Conservation (phyloP, 2,797 vertebrate species). For the Sebastes hubbsi region DNA sequence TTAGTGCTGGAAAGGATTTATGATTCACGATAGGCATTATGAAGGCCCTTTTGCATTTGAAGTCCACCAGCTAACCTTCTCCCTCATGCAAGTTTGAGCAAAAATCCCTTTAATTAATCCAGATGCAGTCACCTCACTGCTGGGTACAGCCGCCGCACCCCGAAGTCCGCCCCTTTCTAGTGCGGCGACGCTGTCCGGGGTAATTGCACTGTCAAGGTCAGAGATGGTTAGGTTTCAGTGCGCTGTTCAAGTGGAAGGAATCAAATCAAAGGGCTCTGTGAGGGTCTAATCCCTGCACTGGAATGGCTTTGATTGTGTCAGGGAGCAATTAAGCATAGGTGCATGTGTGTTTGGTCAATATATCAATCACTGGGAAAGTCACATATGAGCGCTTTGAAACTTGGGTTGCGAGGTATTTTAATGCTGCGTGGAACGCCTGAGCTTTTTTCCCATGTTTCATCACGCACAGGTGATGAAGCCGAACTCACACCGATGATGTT, state of each 20-base stretch:
- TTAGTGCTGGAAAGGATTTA: not conserved
- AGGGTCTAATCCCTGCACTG: conserved; percentile 59
- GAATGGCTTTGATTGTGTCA: conserved; percentile 72
- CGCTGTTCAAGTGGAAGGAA: conserved; percentile 67
- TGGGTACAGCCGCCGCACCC: conserved; percentile 45
- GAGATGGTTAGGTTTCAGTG: conserved; percentile 61
- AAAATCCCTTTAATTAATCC: conserved; percentile 65
- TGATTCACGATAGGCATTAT: conserved; percentile 26
- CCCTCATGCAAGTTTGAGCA: conserved; percentile 47
- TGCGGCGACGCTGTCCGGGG: conserved; percentile 12
- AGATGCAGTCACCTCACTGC: conserved; percentile 49
- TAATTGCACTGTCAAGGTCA: conserved; percentile 70
- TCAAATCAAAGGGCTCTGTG: conserved; percentile 64
- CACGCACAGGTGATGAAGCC: conserved; percentile 10
- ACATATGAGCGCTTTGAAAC: conserved; percentile 41
- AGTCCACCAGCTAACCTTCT: conserved; percentile 37
- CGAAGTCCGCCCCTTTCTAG: conserved; percentile 24
- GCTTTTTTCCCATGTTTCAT: conserved; percentile 38
- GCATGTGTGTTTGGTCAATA: conserved; percentile 59
- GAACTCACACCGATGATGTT: not conserved
- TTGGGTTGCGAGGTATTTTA: conserved; percentile 29
- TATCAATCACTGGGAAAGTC: conserved; percentile 36
- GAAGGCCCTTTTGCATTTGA: conserved; percentile 40
- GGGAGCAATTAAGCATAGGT: conserved; percentile 61
- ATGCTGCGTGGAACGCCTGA: conserved; percentile 23